Evolutionary conservation across 1,140 invertebrate genomes (phyloP), one percentile per base, ranked within the genome.

Genomic region (Pogonomyrmex californicus): DNA sequence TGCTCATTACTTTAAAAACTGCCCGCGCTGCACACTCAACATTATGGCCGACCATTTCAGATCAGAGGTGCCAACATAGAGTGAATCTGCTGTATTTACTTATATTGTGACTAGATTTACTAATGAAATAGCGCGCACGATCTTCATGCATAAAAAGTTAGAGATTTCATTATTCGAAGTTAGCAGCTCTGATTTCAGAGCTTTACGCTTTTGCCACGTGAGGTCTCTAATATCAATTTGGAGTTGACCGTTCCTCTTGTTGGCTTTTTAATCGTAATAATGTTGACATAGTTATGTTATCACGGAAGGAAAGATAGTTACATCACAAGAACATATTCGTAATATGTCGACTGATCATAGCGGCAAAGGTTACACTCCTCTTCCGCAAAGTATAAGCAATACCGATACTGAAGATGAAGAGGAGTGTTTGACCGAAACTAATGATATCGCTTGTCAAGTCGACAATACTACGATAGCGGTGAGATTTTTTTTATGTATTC

Each of bases 391-490:
- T 87, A 95, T 97, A 85, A 97, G 97, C 65, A 97, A 97, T 93
- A 97, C 97, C 0, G 97, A 97, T 89, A 97, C 97, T 1, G 97
- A 97, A 87, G 97, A 97, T 88, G 97, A 97, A 86, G 94, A 95
- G 23, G 94, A 94, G 44, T 91, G 90, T 78, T 88, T 89, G 54
- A 66, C 85, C 3, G 75, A 70, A 58, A 5, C 66, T 60, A 89
- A 78, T 30, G 66, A 87, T 68, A 60, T 65, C 58, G 10, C 30
- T 30, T 56, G 77, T 9, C 85, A 91, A 70, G 49, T 62, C 12
- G 66, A 70, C 23, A 75, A 51, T 30, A 58, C 62, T 2, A 63
- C 83, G n/a, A 33, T 62, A 71, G 44, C 68, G 75, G 90, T 90
- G 7, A 83, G 63, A 65, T n/a, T 23, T 23, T 23, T 23, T 23